phyloP scores from a whole-genome alignment of 2,797 vertebrate genomes.

The Enoplosus armatus region DNA sequence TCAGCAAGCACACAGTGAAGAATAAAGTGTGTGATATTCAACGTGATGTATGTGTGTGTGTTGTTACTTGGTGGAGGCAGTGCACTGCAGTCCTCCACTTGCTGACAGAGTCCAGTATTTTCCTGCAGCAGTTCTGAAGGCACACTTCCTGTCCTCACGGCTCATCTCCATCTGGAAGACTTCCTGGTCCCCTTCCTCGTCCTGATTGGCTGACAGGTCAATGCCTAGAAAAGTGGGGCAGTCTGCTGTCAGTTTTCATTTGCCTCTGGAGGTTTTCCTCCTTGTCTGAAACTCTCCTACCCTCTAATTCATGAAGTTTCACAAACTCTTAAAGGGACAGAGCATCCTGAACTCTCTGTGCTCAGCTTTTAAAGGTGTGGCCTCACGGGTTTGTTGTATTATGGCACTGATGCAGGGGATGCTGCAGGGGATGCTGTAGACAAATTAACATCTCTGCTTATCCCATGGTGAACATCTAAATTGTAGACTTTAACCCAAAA shows the following conservation, averaged over 20 bases:
- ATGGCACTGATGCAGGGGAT: background rate
- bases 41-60: slow-evolving; percentile 11
- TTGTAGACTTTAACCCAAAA: background rate
- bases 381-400: background rate
- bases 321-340: slow-evolving; percentile 30
- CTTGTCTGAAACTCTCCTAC: slow-evolving; percentile 15
- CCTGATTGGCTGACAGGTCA: slow-evolving; percentile 97
- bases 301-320: slow-evolving; percentile 24
- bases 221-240: slow-evolving; percentile 85
- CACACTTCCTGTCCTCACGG: slow-evolving; percentile 93
- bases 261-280: slow-evolving; percentile 21
- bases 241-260: slow-evolving; percentile 46
- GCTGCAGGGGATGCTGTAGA: background rate
- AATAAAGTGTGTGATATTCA: background rate
- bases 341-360: background rate
- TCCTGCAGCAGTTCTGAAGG: slow-evolving; percentile 93
- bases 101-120: slow-evolving; percentile 96
- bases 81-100: slow-evolving; percentile 93
- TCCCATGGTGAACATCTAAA: background rate
- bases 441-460: background rate
- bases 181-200: slow-evolving; percentile 95
- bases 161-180: slow-evolving; percentile 98
- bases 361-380: background rate
- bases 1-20: background rate
- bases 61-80: slow-evolving; percentile 91